These are phyloP conservation scores for Halcyon leucocephala DNA, from an alignment of 2,797 vertebrate species.

Conservation along the genomic window DNA sequence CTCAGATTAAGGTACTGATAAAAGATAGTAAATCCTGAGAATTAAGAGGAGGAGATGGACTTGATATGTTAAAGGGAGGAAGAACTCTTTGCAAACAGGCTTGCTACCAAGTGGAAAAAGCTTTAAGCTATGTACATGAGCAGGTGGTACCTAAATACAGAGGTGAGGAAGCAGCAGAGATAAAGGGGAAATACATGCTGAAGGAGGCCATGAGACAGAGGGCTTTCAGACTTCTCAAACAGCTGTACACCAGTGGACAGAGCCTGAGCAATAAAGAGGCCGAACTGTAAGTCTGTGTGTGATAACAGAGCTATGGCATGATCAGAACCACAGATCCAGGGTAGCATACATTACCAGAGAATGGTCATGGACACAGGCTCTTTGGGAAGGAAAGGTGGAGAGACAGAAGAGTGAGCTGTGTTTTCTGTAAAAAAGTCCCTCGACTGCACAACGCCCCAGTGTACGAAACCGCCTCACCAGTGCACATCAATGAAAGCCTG, in stretches of 20 bases:
- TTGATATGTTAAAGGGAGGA: neutral
- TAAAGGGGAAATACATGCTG: neutral
- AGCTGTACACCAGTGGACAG: neutral
- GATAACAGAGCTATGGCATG: neutral
- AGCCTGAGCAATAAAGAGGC: neutral
- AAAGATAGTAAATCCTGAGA: neutral
- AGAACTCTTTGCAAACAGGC: neutral
- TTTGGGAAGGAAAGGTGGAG: neutral
- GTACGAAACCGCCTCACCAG: neutral
- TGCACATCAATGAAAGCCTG: neutral
- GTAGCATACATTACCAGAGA: neutral
- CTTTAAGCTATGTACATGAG: neutral
- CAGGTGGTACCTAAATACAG: neutral
- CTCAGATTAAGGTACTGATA: neutral
- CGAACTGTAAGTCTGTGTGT: neutral
- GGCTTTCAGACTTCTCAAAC: neutral
- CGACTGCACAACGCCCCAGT: accelerated
- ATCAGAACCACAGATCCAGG: neutral
- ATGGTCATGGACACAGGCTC: neutral
- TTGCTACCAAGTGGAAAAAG: neutral
- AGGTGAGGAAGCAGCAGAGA: neutral
- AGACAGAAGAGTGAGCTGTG: neutral
- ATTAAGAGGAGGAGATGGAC: neutral
- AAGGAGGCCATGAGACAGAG: neutral
- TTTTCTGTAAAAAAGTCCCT: neutral